A percentile compares a stretch with the other conserved stretches of the same genome.
Evolutionary conservation across 2,113 vertebrate genomes (phyloP).

Genomic region (Mesoclemmys tuberculata): DNA sequence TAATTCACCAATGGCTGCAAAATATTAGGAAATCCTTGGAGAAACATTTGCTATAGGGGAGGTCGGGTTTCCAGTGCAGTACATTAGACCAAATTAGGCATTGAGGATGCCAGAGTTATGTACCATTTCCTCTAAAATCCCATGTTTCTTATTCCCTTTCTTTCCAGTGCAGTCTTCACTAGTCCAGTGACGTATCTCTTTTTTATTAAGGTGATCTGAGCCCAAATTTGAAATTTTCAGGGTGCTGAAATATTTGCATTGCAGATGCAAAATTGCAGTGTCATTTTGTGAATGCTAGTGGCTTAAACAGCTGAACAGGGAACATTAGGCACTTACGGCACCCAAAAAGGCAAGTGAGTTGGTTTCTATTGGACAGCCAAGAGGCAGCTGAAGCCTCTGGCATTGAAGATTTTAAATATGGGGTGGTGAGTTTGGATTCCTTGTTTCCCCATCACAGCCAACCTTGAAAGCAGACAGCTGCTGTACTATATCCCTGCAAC

Average conservation of each 20-base stretch:
- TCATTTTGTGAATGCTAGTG: background rate
- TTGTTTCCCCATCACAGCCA: slow-evolving; percentile 23
- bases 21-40: background rate
- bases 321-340: background rate
- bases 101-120: background rate
- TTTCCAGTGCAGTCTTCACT: background rate
- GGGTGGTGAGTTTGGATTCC: background rate
- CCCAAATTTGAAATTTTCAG: background rate
- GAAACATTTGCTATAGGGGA: background rate
- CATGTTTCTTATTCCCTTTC: background rate
- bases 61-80: background rate
- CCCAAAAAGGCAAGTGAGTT: background rate
- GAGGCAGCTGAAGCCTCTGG: slow-evolving; percentile 16
- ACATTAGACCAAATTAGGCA: background rate
- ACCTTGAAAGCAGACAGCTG: background rate
- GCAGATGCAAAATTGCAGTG: background rate
- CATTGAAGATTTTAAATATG: background rate
- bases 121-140: background rate
- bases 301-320: background rate
- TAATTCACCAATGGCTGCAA: background rate
- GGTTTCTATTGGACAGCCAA: slow-evolving; percentile 8
- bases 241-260: background rate
- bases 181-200: background rate
- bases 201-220: slow-evolving; percentile 2
- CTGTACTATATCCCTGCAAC: slow-evolving; percentile 22